A percentile compares a stretch with the other conserved stretches of the same genome.
Evolutionary conservation across 2,113 vertebrate genomes (phyloP).

Genomic region (Cavia aperea): DNA sequence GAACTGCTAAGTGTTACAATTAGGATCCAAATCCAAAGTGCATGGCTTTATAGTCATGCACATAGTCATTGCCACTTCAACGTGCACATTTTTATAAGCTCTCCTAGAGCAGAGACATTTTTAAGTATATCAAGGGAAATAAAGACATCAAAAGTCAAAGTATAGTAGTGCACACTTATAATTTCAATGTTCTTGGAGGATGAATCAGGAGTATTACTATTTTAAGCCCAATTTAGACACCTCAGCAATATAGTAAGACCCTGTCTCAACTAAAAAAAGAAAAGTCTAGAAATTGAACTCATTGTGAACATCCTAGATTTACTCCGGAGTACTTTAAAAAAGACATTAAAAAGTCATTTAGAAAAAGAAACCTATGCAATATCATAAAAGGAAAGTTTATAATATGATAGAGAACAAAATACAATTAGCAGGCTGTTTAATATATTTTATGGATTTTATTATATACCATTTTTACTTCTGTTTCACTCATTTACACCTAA

Average conservation of each 20-base stretch:
- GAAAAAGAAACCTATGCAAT: background rate
- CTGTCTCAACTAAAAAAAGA: background rate
- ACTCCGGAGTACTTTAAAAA: background rate
- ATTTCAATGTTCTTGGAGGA: background rate
- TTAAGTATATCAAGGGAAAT: background rate
- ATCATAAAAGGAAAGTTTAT: background rate
- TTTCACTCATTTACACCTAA: background rate
- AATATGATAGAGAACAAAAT: background rate
- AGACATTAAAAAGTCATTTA: background rate
- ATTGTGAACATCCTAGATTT: background rate
- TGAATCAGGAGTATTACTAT: background rate
- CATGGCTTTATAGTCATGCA: background rate
- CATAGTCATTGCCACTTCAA: background rate
- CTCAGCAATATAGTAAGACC: background rate
- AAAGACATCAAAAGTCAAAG: background rate
- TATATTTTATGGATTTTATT: background rate
- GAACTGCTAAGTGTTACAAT: background rate
- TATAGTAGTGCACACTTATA: background rate
- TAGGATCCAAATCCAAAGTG: background rate
- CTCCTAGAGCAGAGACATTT: background rate
- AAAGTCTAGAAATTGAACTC: background rate
- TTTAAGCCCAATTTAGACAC: background rate
- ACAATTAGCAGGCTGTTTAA: background rate
- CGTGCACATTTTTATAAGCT: slow-evolving; percentile 10
- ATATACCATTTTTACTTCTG: background rate